Evolutionary conservation across 2,797 vertebrate species (phyloP).

Genomic region (Otus scops): DNA sequence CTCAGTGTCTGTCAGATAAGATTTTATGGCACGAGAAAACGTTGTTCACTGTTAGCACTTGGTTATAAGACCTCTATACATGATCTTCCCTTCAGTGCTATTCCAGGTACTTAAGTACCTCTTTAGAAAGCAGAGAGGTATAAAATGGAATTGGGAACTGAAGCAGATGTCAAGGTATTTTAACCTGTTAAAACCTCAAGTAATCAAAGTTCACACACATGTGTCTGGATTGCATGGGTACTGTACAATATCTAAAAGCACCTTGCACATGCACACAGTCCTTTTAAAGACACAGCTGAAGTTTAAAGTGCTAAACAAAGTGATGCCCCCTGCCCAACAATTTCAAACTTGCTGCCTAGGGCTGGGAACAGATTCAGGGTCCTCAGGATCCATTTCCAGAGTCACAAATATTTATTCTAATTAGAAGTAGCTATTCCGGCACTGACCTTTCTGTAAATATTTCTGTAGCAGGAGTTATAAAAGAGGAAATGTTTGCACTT

Average conservation of each 20-base stretch:
- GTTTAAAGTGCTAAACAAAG: not conserved
- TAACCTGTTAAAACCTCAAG: not conserved
- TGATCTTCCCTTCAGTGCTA: not conserved
- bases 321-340: not conserved
- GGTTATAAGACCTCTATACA: not conserved
- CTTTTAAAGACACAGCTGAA: not conserved
- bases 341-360: not conserved
- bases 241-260: not conserved
- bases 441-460: not conserved
- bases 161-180: not conserved
- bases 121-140: not conserved
- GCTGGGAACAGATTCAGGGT: not conserved
- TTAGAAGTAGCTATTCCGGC: not conserved
- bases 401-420: not conserved
- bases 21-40: not conserved
- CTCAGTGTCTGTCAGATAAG: not conserved
- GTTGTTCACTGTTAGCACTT: not conserved
- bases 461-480: not conserved
- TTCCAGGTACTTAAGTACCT: not conserved
- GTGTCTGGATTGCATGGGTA: not conserved
- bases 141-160: not conserved
- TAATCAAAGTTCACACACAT: not conserved
- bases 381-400: not conserved
- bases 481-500: not conserved
- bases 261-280: too few relatives aligned